These are phyloP conservation scores for Penaeus indicus DNA, from an alignment of 1,140 invertebrate species.

Conservation along the genomic window DNA sequence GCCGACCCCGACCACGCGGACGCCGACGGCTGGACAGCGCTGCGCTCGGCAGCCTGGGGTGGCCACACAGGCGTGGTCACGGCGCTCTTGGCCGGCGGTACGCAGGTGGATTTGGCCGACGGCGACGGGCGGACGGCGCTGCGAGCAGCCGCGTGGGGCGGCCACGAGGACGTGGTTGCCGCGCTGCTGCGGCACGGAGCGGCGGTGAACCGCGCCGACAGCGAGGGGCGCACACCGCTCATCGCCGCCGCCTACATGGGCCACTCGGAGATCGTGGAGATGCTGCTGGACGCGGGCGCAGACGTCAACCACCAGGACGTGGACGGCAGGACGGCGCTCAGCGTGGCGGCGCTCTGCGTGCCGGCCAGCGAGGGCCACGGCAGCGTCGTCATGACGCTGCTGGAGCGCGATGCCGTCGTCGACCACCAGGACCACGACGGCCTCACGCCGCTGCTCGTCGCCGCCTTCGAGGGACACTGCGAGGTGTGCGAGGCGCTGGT, in stretches of 20 bases:
- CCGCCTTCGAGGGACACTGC: constrained; percentile 92
- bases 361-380: constrained; percentile 81
- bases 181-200: constrained; percentile 87
- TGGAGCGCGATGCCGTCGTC: constrained; percentile 88
- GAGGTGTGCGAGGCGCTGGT: constrained; percentile 89
- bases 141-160: constrained; percentile 79
- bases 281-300: constrained; percentile 86
- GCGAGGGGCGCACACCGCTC: constrained; percentile 82
- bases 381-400: constrained; percentile 80
- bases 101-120: constrained; percentile 86
- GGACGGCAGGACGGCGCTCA: constrained; percentile 81
- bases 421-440: constrained; percentile 92
- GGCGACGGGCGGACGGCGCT: constrained; percentile 89
- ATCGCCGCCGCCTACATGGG: constrained; percentile 76
- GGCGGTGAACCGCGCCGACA: constrained; percentile 88
- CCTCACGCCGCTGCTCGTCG: constrained; percentile 92
- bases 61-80: constrained; percentile 84
- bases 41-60: constrained; percentile 89
- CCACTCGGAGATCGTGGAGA: constrained; percentile 75
- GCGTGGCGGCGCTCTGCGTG: constrained; percentile 91
- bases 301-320: constrained; percentile 87
- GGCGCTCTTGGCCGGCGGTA: constrained; percentile 80
- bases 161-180: constrained; percentile 91
- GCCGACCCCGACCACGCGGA: constrained; percentile 78
- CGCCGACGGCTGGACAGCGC: constrained; percentile 75